Conservation (phyloP, 2,113 vertebrate species). For the Apus apus region DNA sequence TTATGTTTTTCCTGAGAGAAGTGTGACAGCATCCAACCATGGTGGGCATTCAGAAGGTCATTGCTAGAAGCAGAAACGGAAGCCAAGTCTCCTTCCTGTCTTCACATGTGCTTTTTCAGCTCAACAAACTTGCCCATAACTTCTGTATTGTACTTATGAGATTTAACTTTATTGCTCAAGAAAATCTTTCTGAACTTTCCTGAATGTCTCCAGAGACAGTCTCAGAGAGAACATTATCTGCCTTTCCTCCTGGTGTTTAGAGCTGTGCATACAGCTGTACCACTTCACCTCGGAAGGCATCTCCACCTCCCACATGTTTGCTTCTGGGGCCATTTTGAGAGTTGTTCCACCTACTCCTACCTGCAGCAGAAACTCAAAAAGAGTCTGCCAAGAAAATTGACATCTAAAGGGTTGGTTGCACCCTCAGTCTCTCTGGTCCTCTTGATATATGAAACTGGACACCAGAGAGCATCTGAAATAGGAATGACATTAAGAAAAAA, state of each 20-base stretch:
- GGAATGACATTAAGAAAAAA: background rate
- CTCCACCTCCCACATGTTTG: background rate
- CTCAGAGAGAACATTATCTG: constrained; percentile 5
- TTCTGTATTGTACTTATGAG: background rate
- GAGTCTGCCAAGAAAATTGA: background rate
- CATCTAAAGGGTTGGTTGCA: background rate
- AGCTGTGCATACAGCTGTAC: background rate
- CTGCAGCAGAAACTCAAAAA: background rate
- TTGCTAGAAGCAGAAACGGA: background rate
- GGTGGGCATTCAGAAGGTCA: background rate
- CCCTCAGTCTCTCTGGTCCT: background rate
- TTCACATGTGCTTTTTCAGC: background rate
- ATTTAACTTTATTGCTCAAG: background rate
- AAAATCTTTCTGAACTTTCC: constrained; percentile 53
- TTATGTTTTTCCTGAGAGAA: background rate
- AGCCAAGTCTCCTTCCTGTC: background rate
- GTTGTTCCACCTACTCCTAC: background rate
- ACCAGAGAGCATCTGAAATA: background rate
- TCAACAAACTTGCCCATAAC: background rate
- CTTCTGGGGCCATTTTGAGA: background rate
- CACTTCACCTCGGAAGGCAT: background rate
- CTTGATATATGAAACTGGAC: background rate
- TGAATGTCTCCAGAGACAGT: background rate
- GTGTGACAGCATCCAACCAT: background rate
- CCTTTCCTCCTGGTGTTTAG: background rate